These are phyloP conservation scores for Octomys mimax DNA, from an alignment of 2,797 vertebrate species.

Conservation along the genomic window DNA sequence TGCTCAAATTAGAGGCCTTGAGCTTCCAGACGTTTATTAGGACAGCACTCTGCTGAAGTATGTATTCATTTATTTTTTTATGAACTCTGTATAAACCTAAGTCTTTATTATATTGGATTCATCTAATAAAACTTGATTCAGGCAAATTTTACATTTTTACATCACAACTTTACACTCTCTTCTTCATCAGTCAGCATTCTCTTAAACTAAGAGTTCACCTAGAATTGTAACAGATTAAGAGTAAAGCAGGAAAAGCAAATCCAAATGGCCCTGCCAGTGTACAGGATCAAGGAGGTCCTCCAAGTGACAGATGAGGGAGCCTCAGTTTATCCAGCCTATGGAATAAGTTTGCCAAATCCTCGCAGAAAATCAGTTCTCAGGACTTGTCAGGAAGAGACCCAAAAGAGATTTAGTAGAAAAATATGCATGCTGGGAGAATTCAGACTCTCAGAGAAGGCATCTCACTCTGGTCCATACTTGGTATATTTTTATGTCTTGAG, in stretches of 20 bases:
- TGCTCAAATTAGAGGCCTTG: not conserved
- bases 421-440: not conserved
- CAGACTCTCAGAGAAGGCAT: not conserved
- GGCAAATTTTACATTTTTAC: not conserved
- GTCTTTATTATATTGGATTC: not conserved
- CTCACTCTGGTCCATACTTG: not conserved
- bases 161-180: not conserved
- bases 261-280: not conserved
- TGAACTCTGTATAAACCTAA: not conserved
- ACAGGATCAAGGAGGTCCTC: not conserved
- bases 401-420: not conserved
- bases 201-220: not conserved
- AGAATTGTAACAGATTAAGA: slow-evolving; percentile 13
- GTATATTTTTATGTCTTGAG: not conserved
- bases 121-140: not conserved
- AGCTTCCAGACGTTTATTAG: not conserved
- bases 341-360: not conserved
- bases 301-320: no score
- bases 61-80: not conserved
- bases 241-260: slow-evolving; percentile 15
- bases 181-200: not conserved
- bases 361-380: not conserved
- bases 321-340: not conserved
- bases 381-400: not conserved
- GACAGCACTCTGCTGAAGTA: not conserved